phyloP scores from a whole-genome alignment of 2,888 invertebrate species.

The Marasmarcha lunaedactyla region DNA sequence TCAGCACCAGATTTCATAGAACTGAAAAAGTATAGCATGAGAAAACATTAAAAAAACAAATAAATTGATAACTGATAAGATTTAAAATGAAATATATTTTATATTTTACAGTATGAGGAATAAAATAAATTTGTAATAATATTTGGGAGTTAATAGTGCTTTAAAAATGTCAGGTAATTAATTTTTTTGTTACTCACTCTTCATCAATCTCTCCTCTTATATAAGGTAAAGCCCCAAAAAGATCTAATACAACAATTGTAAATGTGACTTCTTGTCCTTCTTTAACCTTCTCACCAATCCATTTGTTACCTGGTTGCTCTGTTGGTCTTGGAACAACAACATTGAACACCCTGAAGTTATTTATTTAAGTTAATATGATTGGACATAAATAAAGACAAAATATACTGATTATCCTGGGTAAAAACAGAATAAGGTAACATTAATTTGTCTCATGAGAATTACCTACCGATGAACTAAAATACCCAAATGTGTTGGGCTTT shows the following conservation, averaged over 20 bases:
- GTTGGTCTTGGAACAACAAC: conserved; percentile 74
- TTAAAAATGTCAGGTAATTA: neutral
- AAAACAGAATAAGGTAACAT: neutral
- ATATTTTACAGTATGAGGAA: neutral
- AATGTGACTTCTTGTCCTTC: conserved; percentile 74
- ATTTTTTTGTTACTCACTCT: conserved; percentile 29
- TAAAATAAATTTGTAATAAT: neutral
- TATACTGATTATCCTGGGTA: too few species aligned
- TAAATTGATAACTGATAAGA: neutral
- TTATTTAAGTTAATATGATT: neutral
- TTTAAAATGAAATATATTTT: neutral
- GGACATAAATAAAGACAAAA: too few species aligned
- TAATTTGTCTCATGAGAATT: neutral
- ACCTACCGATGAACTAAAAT: conserved; percentile 73
- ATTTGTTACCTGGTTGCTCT: conserved; percentile 55
- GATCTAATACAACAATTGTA: conserved; percentile 68
- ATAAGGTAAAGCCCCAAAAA: conserved; percentile 72
- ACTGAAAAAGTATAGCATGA: conserved; percentile 22
- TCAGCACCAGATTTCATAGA: conserved; percentile 32
- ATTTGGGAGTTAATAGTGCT: neutral
- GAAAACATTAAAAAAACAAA: neutral
- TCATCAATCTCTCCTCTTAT: conserved; percentile 72
- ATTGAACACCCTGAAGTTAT: conserved; percentile 70
- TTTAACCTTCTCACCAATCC: conserved; percentile 68
- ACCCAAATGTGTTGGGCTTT: conserved; percentile 74